phyloP scores from a whole-genome alignment of 2,888 invertebrate genomes.

The Tenthredo livida region DNA sequence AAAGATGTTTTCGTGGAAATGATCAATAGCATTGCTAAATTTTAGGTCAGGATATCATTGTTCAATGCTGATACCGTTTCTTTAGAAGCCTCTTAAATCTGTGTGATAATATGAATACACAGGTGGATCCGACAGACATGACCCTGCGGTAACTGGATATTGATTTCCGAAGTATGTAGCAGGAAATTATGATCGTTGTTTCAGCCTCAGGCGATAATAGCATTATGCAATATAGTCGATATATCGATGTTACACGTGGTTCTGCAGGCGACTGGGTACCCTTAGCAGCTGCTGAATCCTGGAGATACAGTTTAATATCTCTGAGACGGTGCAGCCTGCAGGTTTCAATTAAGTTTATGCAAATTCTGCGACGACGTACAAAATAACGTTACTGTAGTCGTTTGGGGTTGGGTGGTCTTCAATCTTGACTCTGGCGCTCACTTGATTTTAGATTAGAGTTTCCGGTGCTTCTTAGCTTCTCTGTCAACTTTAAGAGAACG shows the following conservation, averaged over 20 bases:
- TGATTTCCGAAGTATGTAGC: conserved; percentile 26
- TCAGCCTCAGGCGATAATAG: conserved; percentile 36
- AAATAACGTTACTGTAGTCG: conserved; percentile 40
- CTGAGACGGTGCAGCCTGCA: conserved; percentile 44
- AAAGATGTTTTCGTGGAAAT: not conserved
- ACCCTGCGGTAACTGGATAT: conserved; percentile 32
- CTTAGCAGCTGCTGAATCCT: conserved; percentile 31
- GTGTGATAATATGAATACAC: conserved; percentile 12
- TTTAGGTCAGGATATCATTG: not conserved
- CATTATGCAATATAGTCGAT: conserved; percentile 27
- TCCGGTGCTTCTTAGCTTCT: conserved; percentile 19
- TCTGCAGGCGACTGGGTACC: conserved; percentile 5
- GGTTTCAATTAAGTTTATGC: conserved; percentile 51
- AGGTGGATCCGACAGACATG: conserved; percentile 6
- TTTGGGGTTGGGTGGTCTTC: conserved; percentile 38
- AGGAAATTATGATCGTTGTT: conserved; percentile 19
- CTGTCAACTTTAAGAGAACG: conserved; percentile 30
- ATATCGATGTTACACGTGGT: conserved; percentile 29
- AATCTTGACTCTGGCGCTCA: conserved; percentile 19
- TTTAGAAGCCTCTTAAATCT: not conserved
- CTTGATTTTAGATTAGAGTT: conserved; percentile 45
- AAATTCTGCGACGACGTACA: conserved; percentile 42
- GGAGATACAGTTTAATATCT: conserved; percentile 44
- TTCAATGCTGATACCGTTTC: not conserved
- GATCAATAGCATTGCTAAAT: not conserved